Base-by-base conservation (phyloP, 2,888 invertebrate genomes). In the Miltochrista miniata region DNA sequence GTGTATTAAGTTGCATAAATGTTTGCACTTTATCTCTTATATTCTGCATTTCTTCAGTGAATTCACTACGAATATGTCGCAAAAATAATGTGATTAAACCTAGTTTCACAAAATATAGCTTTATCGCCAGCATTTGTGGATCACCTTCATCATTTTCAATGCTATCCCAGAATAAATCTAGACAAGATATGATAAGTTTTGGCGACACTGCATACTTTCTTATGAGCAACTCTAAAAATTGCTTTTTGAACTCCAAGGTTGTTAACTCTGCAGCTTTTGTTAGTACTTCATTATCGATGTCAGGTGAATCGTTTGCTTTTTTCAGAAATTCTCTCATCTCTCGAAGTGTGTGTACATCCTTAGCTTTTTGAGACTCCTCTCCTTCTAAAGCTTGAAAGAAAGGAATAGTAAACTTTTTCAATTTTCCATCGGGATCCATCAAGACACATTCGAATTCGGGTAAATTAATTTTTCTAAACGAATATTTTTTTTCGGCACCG, bases 341-440 rank as follows among this genome's bases (percentile, higher is more conserved):
- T 73, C 96, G 95, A 54, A 98, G 91, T 40, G 97, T 90, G 85
- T 98, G 97, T 47, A 98, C 93, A 83, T 98, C 98, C 65, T 97
- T 94, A 0, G 97, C 96, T 69, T 96, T 94, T 68, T 96, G 95
- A 51, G 96, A 97, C 83, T 96, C 96, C 76, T 96, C 96, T 64
- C 96, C 97, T 79, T 96, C 96, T 36, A 98, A 90, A 0, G 97
- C 96, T 80, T 96, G 96, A 83, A 98, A 98, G 81, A 98, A 99
- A 18, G 99, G 99, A 68, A 98, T 95, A 56, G 93, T 90, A 57
- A 98, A 93, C 74, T 96, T 96, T 78, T 96, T 97, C 0, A 98
- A 82, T 69, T 94, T 93, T 0, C 97, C 97, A 76, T 96, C 95
- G 1, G 96, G 94, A 79, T 98, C 97, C 39, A 99, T 90, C 45